phyloP scores from a whole-genome alignment of 2,888 invertebrate species.

The Nomada ruficornis region DNA sequence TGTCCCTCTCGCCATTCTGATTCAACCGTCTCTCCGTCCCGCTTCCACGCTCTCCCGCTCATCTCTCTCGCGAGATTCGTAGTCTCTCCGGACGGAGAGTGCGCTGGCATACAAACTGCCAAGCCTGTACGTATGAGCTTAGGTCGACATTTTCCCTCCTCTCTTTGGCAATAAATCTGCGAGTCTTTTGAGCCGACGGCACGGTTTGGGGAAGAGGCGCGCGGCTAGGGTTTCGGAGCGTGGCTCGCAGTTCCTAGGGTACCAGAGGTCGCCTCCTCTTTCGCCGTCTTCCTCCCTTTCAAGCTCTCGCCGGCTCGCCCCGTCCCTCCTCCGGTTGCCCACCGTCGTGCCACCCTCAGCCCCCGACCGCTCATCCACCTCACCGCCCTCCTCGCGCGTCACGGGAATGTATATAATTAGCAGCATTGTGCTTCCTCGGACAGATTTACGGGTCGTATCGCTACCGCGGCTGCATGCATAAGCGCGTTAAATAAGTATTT shows the following conservation, averaged over 20 bases:
- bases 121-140: conserved; percentile 84
- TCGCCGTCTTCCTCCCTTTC: conserved; percentile 55
- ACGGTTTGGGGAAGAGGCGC: conserved; percentile 64
- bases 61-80: conserved; percentile 56
- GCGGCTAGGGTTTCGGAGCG: conserved; percentile 54
- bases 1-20: conserved; percentile 25
- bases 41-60: conserved; percentile 37
- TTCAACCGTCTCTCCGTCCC: conserved; percentile 38
- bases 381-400: conserved; percentile 74
- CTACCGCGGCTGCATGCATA: conserved; percentile 83
- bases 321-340: conserved; percentile 35
- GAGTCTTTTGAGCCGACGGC: conserved; percentile 83
- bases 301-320: conserved; percentile 51
- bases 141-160: conserved; percentile 84
- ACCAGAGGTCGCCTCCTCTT: conserved; percentile 69
- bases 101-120: conserved; percentile 82
- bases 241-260: conserved; percentile 69
- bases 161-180: conserved; percentile 84
- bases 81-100: conserved; percentile 70
- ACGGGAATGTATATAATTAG: conserved; percentile 84
- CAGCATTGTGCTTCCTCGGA: conserved; percentile 83
- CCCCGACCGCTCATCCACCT: conserved; percentile 24
- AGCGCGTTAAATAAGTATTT: conserved; percentile 84
- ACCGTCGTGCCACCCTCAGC: conserved; percentile 16
- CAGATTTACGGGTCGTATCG: conserved; percentile 84